Conservation (phyloP, 2,797 vertebrate genomes). For the Salmo trutta region DNA sequence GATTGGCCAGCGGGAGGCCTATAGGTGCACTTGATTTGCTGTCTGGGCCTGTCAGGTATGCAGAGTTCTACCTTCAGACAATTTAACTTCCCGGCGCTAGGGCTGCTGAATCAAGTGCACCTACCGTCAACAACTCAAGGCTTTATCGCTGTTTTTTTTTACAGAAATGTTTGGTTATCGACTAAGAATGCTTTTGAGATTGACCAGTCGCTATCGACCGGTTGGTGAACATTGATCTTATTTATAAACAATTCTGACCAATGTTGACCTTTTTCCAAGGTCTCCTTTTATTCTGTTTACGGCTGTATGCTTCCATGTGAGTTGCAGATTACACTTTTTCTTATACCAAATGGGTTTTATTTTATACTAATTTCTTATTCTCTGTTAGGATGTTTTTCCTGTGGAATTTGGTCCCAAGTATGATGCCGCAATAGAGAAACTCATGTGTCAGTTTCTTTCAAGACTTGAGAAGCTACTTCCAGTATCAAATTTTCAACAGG, state of each 20-base stretch:
- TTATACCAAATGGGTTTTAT: slow-evolving; percentile 59
- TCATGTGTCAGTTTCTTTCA: not conserved
- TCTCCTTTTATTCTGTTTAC: not conserved
- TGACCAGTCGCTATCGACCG: no score
- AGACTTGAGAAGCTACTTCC: not conserved
- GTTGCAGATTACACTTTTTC: slow-evolving; percentile 16
- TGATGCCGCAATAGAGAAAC: not conserved
- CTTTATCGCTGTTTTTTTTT: not conserved
- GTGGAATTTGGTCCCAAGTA: not conserved
- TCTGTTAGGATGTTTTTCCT: not conserved
- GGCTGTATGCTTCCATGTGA: slow-evolving; percentile 37
- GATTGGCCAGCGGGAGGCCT: no score
- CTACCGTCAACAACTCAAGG: not conserved
- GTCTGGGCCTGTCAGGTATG: no score
- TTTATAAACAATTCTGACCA: not conserved
- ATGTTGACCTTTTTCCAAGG: not conserved
- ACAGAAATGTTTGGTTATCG: not conserved
- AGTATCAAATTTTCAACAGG: not conserved
- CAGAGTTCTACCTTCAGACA: no score
- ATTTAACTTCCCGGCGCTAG: no score
- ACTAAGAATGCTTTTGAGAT: no score
- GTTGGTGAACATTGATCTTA: not conserved
- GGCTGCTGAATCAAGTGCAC: no score
- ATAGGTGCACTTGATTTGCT: no score
- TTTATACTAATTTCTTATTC: slow-evolving; percentile 32